Conservation (phyloP, 2,888 invertebrate genomes). For the Arrhopalites spinosus region DNA sequence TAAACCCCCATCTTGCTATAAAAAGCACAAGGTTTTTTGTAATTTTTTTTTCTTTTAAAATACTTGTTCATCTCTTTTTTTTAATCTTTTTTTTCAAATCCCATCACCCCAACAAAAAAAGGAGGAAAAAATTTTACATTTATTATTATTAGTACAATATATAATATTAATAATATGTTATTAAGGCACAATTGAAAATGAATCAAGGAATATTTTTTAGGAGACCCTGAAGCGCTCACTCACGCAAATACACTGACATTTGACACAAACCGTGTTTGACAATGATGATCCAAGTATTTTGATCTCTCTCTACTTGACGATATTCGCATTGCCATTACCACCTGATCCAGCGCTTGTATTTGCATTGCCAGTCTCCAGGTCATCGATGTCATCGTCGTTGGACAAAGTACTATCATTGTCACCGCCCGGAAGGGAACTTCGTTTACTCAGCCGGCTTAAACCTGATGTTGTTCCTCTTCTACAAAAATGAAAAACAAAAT, state of each 20-base stretch:
- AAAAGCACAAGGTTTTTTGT: neutral
- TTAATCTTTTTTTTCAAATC: neutral
- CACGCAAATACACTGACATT: too few relatives aligned
- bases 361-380: conserved; percentile 28
- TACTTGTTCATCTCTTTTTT: neutral
- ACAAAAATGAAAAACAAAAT: conserved; percentile 52
- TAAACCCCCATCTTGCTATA: neutral
- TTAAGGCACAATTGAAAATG: neutral
- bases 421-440: conserved; percentile 68
- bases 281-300: neutral
- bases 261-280: neutral
- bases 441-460: conserved; percentile 69
- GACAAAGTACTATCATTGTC: conserved; percentile 45
- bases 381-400: conserved; percentile 37
- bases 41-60: neutral
- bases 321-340: conserved; percentile 23
- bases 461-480: conserved; percentile 65
- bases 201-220: neutral
- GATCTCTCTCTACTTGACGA: conserved; percentile 28
- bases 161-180: neutral
- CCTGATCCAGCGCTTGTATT: conserved; percentile 24
- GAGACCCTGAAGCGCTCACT: too few relatives aligned
- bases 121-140: neutral
- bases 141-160: neutral
- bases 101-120: neutral